Evolutionary conservation across 1,140 invertebrate species (phyloP), one percentile per base, ranked within the genome.

Genomic region (Drosophila neocordata): DNA sequence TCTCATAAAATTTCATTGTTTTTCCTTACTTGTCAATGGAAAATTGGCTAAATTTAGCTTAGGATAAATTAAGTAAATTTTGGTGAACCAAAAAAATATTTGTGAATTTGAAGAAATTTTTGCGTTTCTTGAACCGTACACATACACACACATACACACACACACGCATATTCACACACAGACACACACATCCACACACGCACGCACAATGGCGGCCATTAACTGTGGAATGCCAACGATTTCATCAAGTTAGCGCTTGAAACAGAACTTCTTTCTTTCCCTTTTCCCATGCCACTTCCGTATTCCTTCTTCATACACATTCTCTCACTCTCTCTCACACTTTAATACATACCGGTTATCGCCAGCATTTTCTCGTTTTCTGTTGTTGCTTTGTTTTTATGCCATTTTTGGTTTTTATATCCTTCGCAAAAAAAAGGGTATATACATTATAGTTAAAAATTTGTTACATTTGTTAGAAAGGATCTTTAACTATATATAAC

Each of bases 321-420:
- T 15, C 41, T 15, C 13, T 15, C 13, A 6, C 7, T 44, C 41
- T 20, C 41, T 18, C 41, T 18, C 18, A 2, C 41, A 4, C 41
- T 48, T 48, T 48, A 48, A n/a, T 48, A 48, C 41, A 48, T 48
- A 48, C 41, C 18, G 41, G 41, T 48, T 48, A 48, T 48, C 41
- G 41, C 41, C 41, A 48, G 41, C 41, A 48, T 48, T 48, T 48
- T 48, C 41, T 48, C n/a, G 41, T 48, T 48, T 48, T 48, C 41
- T 48, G 41, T 48, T 48, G 15, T 48, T 48, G 41, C 41, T 48
- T 48, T 48, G 41, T 48, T 48, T 48, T 48, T 48, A 48, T 48
- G 41, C 41, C 41, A 48, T 48, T 48, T 48, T 48, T 7, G 1
- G 18, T 44, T 44, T 44, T 41, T 15, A 9, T 48, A 31, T 31